Base-by-base conservation (phyloP, 2,113 vertebrate genomes). In the Mellivora capensis region DNA sequence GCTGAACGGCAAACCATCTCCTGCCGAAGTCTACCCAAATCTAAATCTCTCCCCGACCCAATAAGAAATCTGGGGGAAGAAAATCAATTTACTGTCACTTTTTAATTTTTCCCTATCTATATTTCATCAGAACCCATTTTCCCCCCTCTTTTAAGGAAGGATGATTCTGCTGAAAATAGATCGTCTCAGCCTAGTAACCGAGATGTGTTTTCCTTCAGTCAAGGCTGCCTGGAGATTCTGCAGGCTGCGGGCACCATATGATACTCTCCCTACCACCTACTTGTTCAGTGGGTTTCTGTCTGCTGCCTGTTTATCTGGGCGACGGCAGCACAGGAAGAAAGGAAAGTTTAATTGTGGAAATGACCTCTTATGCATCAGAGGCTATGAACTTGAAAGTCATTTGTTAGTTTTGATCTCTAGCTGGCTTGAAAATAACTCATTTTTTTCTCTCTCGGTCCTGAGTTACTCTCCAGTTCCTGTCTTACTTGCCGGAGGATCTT, bases 271-370 rank as follows among this genome's bases (percentile, higher is more conserved):
- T 20, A 25, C 90, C 97, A 96, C 98, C 97, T 93, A 96, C 96
- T 93, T 94, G 90, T 77, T 93, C 79, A 10, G 87, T 52, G 96
- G 49, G 49, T 92, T 94, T 96, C 94, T 98, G 94, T 97, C 84
- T 98, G 98, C 89, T 93, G 69, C 96, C 96, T 98, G 90, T 98
- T 98, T 98, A 89, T 98, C 86, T 52, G 82, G 91, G 87, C 94
- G 97, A 77, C 34, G 2, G 64, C 83, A 52, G 64, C 86, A 31
- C 52, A 94, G 93, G 97, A 95, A 76, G 4, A 11, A 7, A 42
- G 80, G 44, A 39, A n/a, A 31, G 74, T 87, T 89, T 69, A 94
- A 95, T 89, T 93, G 76, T 96, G 76, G 96, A 79, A 90, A 57
- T 72, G 44, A 89, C 97, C 98, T 93, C 69, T 93, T 94, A 27